A percentile compares a stretch with the other conserved stretches of the same genome.
Evolutionary conservation across 2,797 vertebrate species (phyloP).

Genomic region (Brachyrhaphis roseni): DNA sequence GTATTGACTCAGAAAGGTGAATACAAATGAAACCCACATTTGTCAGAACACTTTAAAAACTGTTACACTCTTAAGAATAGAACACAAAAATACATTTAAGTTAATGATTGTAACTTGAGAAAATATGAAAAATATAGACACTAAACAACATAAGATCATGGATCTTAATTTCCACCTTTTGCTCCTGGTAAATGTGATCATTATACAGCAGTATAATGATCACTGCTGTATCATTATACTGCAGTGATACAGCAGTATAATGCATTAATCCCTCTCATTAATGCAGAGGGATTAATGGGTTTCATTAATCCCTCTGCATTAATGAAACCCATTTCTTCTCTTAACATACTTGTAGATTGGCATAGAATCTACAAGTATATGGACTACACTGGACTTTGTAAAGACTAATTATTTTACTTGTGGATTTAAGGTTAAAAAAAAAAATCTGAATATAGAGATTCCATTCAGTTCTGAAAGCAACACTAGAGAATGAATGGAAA

Average conservation of each 20-base stretch:
- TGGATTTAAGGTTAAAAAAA: background rate
- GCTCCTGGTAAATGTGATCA: constrained; percentile 23
- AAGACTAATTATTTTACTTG: background rate
- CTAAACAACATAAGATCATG: constrained; percentile 54
- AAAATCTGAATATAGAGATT: background rate
- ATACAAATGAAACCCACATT: background rate
- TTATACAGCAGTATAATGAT: constrained; percentile 43
- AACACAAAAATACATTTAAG: background rate
- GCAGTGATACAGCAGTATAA: too few relatives aligned
- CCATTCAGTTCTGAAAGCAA: constrained; percentile 14
- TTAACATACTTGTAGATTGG: constrained; percentile 35
- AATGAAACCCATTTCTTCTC: constrained; percentile 48
- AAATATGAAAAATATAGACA: constrained; percentile 57
- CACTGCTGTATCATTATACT: too few relatives aligned
- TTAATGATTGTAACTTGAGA: background rate
- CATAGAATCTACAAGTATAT: background rate
- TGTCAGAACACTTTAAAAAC: background rate
- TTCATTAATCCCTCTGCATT: constrained; percentile 6
- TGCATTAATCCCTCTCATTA: too few relatives aligned
- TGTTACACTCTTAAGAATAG: background rate
- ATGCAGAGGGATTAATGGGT: too few relatives aligned
- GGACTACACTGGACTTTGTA: background rate
- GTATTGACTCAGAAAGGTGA: background rate
- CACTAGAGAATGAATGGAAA: constrained; percentile 68
- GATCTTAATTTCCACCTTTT: constrained; percentile 54